Conservation (phyloP, 1,140 invertebrate genomes). For the Trissolcus basalis region DNA sequence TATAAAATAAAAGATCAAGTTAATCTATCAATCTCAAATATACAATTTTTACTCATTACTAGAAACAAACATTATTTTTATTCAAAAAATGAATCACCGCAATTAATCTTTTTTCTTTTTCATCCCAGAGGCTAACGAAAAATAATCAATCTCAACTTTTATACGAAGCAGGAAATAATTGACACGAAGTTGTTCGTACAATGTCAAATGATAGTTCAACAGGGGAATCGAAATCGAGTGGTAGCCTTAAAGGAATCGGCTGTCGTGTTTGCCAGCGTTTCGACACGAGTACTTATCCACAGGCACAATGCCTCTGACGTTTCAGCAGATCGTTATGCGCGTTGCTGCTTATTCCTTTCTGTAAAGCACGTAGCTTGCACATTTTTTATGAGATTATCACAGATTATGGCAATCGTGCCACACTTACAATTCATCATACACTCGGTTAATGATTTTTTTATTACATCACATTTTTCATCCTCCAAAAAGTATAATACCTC, state of each 20-base stretch:
- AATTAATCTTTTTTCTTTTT: too few relatives aligned
- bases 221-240: slow-evolving; percentile 38
- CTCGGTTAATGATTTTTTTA: too few relatives aligned
- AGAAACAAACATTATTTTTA: too few relatives aligned
- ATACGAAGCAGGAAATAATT: slow-evolving; percentile 56
- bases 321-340: slow-evolving; percentile 42
- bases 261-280: slow-evolving; percentile 52
- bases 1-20: neutral
- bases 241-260: slow-evolving; percentile 45
- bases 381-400: slow-evolving; percentile 72
- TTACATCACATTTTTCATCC: too few relatives aligned
- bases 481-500: too few relatives aligned
- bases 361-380: slow-evolving; percentile 55
- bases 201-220: slow-evolving; percentile 60
- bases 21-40: too few relatives aligned
- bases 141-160: too few relatives aligned
- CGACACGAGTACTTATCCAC: slow-evolving; percentile 55
- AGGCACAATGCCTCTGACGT: slow-evolving; percentile 39
- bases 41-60: too few relatives aligned
- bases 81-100: too few relatives aligned
- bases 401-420: slow-evolving; percentile 68
- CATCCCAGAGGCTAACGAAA: too few relatives aligned
- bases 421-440: neutral
- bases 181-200: slow-evolving; percentile 62
- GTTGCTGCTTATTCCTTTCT: slow-evolving; percentile 45